A percentile compares a stretch with the other conserved stretches of the same genome.
Conservation (phyloP, 2,797 vertebrate species). For the Pristis pectinata region DNA sequence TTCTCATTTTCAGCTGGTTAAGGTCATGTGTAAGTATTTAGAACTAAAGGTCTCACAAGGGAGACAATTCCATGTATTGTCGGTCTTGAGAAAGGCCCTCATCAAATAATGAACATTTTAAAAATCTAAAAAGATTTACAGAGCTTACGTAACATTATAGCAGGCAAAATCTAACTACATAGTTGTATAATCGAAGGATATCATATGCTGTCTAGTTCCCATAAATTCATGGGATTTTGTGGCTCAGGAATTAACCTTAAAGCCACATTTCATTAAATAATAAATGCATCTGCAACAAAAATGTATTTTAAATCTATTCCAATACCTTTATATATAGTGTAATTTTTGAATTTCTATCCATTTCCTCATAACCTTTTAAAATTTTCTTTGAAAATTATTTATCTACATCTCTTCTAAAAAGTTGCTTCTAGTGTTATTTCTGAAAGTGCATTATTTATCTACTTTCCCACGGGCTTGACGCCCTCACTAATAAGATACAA, state of each 20-base stretch:
- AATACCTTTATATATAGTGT: not conserved
- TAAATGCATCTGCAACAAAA: not conserved
- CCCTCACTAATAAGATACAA: not conserved
- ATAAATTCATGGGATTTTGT: not conserved
- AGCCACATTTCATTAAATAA: no score
- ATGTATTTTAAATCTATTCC: not conserved
- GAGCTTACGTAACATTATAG: not conserved
- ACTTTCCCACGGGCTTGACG: not conserved
- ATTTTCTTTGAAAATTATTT: not conserved
- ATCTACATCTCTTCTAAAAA: not conserved
- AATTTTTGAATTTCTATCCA: not conserved
- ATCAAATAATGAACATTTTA: not conserved
- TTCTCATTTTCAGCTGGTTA: constrained; percentile 28
- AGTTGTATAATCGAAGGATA: not conserved
- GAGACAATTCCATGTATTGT: not conserved
- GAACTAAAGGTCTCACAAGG: not conserved
- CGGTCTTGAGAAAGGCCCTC: constrained; percentile 7
- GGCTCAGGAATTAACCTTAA: not conserved
- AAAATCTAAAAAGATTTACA: not conserved
- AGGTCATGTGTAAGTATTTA: constrained; percentile 28
- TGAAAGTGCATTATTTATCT: not conserved
- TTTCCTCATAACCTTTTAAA: not conserved
- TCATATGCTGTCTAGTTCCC: not conserved
- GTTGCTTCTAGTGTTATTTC: not conserved
- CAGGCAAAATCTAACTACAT: not conserved